phyloP scores from a whole-genome alignment of 2,113 vertebrate species.

The Grammomys dolichurus region DNA sequence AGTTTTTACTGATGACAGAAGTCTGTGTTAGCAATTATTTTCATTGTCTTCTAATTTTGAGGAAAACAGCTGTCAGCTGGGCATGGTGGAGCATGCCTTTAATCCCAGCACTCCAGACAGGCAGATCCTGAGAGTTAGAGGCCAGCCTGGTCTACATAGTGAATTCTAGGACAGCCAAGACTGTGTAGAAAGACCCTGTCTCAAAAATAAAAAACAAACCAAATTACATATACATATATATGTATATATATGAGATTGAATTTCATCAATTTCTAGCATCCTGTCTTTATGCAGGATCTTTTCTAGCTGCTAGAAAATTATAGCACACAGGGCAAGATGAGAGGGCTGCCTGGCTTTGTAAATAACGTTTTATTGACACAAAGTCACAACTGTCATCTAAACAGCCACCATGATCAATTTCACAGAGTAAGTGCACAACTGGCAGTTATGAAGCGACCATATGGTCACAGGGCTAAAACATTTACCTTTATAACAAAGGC shows the following conservation, averaged over 20 bases:
- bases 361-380: background rate
- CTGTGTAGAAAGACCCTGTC: background rate
- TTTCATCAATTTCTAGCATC: conserved; percentile 1
- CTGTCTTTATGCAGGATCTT: background rate
- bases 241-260: background rate
- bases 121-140: background rate
- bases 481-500: background rate
- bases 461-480: background rate
- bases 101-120: background rate
- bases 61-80: background rate
- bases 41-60: conserved; percentile 23
- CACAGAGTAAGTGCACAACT: background rate
- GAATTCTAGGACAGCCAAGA: background rate
- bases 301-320: background rate
- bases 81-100: background rate
- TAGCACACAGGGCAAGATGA: background rate
- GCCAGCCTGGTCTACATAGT: background rate
- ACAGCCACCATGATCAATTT: background rate
- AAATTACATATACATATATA: background rate
- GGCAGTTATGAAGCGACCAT: background rate
- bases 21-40: background rate
- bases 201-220: background rate
- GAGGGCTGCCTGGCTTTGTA: background rate
- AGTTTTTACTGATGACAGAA: background rate
- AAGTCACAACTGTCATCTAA: background rate